Percentiles rank a stretch among this genome's conserved stretches.
phyloP scores from a whole-genome alignment of 1,140 invertebrate genomes.

The Zaprionus vittiger region DNA sequence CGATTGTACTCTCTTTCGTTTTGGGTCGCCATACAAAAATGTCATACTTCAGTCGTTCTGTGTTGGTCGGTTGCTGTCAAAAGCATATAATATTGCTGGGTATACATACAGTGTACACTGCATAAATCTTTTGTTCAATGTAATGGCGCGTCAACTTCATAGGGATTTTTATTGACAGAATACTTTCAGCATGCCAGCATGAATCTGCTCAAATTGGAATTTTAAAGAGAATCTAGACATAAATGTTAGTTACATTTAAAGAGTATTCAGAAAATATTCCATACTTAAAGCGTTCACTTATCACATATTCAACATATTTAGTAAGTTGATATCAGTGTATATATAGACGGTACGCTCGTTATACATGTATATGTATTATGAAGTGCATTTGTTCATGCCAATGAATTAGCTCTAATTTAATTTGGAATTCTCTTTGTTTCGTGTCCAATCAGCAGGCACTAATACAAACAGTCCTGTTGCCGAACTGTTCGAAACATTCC shows the following conservation, averaged over 20 bases:
- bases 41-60: constrained; percentile 55
- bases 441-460: constrained; percentile 17
- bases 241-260: neutral
- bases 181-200: constrained; percentile 1
- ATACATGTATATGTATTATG: neutral
- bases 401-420: constrained; percentile 19
- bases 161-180: constrained; percentile 39
- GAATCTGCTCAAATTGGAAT: neutral
- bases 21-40: constrained; percentile 40
- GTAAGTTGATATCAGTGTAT: neutral
- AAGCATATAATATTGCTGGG: constrained; percentile 72
- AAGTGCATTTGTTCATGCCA: neutral
- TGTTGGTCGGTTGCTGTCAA: constrained; percentile 60
- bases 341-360: neutral
- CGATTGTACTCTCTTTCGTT: constrained; percentile 30
- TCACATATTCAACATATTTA: too few species aligned
- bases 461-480: constrained; percentile 25
- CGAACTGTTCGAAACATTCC: constrained; percentile 34
- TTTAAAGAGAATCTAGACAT: neutral
- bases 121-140: constrained; percentile 72
- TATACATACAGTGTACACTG: constrained; percentile 11
- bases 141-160: constrained; percentile 48
- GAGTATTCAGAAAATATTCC: neutral
- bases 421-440: constrained; percentile 29
- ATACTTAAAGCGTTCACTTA: too few species aligned